Evolutionary conservation across 2,888 invertebrate species (phyloP).

Genomic region (Linnaemya tessellans): DNA sequence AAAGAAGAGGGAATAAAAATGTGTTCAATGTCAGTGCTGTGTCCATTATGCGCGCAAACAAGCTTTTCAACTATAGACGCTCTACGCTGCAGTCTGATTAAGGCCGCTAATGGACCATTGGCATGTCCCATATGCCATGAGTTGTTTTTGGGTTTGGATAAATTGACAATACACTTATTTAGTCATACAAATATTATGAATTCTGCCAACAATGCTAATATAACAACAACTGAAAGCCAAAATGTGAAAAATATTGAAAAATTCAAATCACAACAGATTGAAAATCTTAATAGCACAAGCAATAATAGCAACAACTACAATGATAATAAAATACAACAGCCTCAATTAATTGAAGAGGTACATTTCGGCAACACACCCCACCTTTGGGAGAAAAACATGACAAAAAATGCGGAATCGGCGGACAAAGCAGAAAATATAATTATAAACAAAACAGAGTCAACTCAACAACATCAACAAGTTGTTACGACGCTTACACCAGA

Average conservation of each 20-base stretch:
- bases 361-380: slow-evolving; percentile 30
- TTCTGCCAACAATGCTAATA: slow-evolving; percentile 39
- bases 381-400: slow-evolving; percentile 25
- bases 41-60: slow-evolving; percentile 90
- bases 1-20: slow-evolving; percentile 73
- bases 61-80: slow-evolving; percentile 89
- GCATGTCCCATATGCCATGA: slow-evolving; percentile 91
- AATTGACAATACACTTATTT: slow-evolving; percentile 92
- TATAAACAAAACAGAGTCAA: slow-evolving; percentile 54
- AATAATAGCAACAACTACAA: slow-evolving; percentile 48
- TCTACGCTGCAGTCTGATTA: slow-evolving; percentile 88
- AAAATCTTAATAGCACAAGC: slow-evolving; percentile 63
- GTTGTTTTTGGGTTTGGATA: slow-evolving; percentile 89
- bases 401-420: slow-evolving; percentile 34
- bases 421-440: slow-evolving; percentile 30
- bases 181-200: slow-evolving; percentile 85
- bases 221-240: slow-evolving; percentile 25
- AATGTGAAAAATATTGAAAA: slow-evolving; percentile 76
- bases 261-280: slow-evolving; percentile 67
- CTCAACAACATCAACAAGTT: slow-evolving; percentile 50
- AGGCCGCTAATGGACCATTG: slow-evolving; percentile 89
- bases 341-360: slow-evolving; percentile 25
- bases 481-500: slow-evolving; percentile 6
- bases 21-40: slow-evolving; percentile 86
- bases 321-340: slow-evolving; percentile 37